Evolutionary conservation across 1,140 invertebrate genomes (phyloP).

Genomic region (Rhynchophorus ferrugineus): DNA sequence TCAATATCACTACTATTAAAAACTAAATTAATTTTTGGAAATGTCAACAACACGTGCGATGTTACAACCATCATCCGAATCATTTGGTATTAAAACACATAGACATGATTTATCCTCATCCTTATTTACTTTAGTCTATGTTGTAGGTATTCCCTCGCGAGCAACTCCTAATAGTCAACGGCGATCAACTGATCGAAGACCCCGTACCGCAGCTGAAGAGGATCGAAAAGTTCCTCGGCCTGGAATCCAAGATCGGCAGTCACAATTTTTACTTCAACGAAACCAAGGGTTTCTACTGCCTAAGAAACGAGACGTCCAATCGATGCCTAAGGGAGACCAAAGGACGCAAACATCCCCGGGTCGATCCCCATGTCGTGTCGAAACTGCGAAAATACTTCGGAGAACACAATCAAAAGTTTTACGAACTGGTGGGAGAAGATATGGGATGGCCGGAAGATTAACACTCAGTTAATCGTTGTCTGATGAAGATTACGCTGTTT

Average conservation of each 20-base stretch:
- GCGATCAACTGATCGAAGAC: conserved; percentile 90
- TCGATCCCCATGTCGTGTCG: conserved; percentile 76
- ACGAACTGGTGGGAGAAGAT: conserved; percentile 85
- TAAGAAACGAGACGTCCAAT: conserved; percentile 76
- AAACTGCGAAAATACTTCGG: conserved; percentile 86
- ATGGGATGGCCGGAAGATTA: conserved; percentile 84
- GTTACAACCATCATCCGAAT: too few species aligned
- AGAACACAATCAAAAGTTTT: conserved; percentile 93
- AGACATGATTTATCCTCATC: too few species aligned
- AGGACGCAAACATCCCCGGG: conserved; percentile 83
- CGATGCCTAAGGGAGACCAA: conserved; percentile 93
- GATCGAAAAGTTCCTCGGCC: conserved; percentile 81
- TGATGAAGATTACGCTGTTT: too few species aligned
- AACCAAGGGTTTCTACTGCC: conserved; percentile 95
- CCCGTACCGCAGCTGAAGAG: conserved; percentile 83
- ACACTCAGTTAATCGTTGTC: conserved; percentile 1
- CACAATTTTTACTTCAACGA: conserved; percentile 96
- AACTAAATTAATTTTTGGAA: too few species aligned
- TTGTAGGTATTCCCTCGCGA: conserved; percentile 82
- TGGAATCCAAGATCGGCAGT: conserved; percentile 69
- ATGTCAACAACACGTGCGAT: too few species aligned
- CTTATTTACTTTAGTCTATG: too few species aligned
- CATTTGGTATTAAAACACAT: too few species aligned
- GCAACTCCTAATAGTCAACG: conserved; percentile 91
- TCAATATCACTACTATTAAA: too few species aligned